Percentiles rank a stretch among this genome's conserved stretches.
Conservation (phyloP, 2,888 invertebrate species). For the Zaprionus bogoriensis region DNA sequence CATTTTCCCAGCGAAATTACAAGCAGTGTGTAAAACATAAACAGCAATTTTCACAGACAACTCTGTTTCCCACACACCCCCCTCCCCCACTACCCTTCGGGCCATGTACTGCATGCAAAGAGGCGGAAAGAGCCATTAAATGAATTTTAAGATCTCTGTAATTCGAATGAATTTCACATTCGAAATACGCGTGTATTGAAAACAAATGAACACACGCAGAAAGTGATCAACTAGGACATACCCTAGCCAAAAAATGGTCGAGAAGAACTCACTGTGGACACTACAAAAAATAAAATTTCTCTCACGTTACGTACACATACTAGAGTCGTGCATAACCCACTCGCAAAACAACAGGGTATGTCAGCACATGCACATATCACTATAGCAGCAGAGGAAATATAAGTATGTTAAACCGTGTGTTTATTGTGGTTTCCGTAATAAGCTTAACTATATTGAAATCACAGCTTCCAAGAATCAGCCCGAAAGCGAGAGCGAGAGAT, state of each 20-base stretch:
- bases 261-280: too few species aligned
- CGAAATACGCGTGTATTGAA: conserved; percentile 17
- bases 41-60: conserved; percentile 50
- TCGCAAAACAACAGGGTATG: not conserved
- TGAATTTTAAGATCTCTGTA: conserved; percentile 46
- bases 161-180: conserved; percentile 47
- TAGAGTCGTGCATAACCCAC: not conserved
- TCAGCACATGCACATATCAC: not conserved
- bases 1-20: conserved; percentile 57
- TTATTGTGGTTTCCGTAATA: conserved; percentile 14
- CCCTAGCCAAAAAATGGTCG: too few species aligned
- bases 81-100: not conserved
- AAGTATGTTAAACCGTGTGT: not conserved
- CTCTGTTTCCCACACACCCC: conserved; percentile 13
- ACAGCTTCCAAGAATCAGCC: conserved; percentile 26
- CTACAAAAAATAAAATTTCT: too few species aligned
- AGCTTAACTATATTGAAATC: conserved; percentile 29
- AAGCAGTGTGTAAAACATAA: conserved; percentile 50
- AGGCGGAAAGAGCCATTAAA: conserved; percentile 21
- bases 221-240: too few species aligned
- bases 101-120: too few species aligned
- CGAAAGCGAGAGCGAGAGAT: not conserved
- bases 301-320: too few species aligned
- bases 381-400: not conserved
- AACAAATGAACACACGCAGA: too few species aligned